Percentiles rank a stretch among this genome's conserved stretches.
phyloP scores from a whole-genome alignment of 2,797 vertebrate genomes.

The Aphelocoma californica region DNA sequence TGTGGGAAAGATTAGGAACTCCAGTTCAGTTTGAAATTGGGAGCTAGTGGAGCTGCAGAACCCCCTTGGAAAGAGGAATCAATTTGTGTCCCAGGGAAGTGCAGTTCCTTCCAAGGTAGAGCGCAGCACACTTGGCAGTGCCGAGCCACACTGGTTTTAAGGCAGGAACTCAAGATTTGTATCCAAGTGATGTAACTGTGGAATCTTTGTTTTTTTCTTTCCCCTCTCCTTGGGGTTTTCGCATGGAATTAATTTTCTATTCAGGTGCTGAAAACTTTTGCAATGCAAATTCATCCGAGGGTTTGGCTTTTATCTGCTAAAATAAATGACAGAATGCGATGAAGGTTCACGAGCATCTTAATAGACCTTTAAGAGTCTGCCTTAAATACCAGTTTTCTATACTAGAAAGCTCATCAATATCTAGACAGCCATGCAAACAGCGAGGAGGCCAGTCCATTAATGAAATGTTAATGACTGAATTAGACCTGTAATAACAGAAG shows the following conservation, averaged over 20 bases:
- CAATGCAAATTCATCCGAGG: not conserved
- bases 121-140: not conserved
- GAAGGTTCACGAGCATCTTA: conserved; percentile 34
- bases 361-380: conserved; percentile 67
- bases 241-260: not conserved
- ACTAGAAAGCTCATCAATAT: conserved; percentile 85
- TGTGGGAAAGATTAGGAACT: not conserved
- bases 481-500: conserved; percentile 94
- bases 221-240: not conserved
- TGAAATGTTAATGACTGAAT: conserved; percentile 99
- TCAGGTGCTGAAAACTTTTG: conserved; percentile 17
- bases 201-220: not conserved
- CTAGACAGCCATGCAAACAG: conserved; percentile 80
- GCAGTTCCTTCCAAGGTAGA: not conserved
- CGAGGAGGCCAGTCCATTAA: conserved; percentile 92
- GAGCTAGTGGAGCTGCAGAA: not conserved
- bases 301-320: conserved; percentile 19
- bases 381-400: conserved; percentile 80
- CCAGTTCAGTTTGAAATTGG: not conserved
- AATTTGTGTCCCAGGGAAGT: not conserved
- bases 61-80: not conserved
- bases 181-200: not conserved
- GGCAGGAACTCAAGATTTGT: not conserved
- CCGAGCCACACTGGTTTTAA: not conserved
- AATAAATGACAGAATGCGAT: not conserved